Base-by-base conservation (phyloP, 2,888 invertebrate genomes). In the Dyspetes luteomarginatus region DNA sequence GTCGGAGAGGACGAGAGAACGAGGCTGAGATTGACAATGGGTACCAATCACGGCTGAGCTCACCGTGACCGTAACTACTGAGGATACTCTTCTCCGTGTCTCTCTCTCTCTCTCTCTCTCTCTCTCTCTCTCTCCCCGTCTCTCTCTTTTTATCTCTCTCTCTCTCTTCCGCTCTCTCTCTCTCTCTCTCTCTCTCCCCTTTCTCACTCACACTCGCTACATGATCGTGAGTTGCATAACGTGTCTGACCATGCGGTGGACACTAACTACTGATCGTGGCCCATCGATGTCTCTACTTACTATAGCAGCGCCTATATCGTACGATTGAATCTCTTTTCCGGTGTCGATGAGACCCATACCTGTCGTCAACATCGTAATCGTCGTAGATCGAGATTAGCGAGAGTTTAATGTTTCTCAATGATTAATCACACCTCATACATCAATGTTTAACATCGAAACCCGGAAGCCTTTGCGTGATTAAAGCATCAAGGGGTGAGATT, bases 181-280 rank as follows among this genome's bases (percentile, higher is more conserved):
- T 41, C 17, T n/a, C n/a, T n/a, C n/a, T n/a, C n/a, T n/a, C n/a
- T n/a, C n/a, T n/a, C n/a, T n/a, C n/a, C n/a, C 4, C 17, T 2
- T 17, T 17, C 15, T 36, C 36, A 12, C 36, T 36, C 12, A 26
- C 17, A 5, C 58, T 65, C 22, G 24, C 41, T n/a, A 17, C 22
- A 12, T n/a, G 15, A 60, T 22, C 67, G 9, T 48, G 52, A 48
- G n/a, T 67, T 28, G 28, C 36, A 30, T 67, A 55, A 56, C 41
- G 62, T 36, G 60, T 72, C 71, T 67, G 71, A 65, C 75, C 52
- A 48, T 19, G 19, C 48, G 52, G 52, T 26, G 15, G 58, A 72
- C 71, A 41, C 22, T 72, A 62, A 80, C 72, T 67, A 76, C 80
- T 76, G 45, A 76, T 72, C 55, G 48, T 3, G 56, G 36, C 41